These are phyloP conservation scores for Corythornis vintsioides DNA, from an alignment of 2,113 vertebrate species.

Conservation along the genomic window DNA sequence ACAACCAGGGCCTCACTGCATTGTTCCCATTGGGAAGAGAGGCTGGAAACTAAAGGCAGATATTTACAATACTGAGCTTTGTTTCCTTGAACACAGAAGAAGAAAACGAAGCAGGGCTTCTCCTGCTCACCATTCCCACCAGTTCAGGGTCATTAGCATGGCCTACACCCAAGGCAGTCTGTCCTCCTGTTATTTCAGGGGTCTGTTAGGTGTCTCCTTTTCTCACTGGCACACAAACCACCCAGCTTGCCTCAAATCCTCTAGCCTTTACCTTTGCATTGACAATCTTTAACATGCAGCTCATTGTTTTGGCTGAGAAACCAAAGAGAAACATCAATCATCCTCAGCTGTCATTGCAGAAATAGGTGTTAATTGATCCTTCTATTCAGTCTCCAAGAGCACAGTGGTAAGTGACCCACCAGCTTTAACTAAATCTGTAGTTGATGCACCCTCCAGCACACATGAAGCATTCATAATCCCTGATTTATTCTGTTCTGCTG, in stretches of 20 bases:
- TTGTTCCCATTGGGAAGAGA: neutral
- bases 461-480: neutral
- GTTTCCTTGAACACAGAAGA: neutral
- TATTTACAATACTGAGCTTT: neutral
- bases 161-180: neutral
- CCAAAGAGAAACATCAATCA: neutral
- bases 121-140: neutral
- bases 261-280: neutral
- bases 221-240: neutral
- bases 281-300: neutral
- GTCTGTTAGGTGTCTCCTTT: neutral
- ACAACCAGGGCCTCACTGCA: neutral
- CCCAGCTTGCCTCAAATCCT: neutral
- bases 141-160: neutral
- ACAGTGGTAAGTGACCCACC: neutral
- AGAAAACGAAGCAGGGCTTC: neutral
- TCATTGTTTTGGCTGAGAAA: neutral
- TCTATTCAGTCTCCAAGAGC: neutral
- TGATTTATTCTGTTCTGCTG: neutral
- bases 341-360: neutral
- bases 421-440: neutral
- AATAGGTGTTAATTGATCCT: neutral
- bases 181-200: neutral
- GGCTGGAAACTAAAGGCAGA: neutral
- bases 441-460: neutral